Evolutionary conservation across 2,888 invertebrate species (phyloP).

Genomic region (Ditula angustiorana): DNA sequence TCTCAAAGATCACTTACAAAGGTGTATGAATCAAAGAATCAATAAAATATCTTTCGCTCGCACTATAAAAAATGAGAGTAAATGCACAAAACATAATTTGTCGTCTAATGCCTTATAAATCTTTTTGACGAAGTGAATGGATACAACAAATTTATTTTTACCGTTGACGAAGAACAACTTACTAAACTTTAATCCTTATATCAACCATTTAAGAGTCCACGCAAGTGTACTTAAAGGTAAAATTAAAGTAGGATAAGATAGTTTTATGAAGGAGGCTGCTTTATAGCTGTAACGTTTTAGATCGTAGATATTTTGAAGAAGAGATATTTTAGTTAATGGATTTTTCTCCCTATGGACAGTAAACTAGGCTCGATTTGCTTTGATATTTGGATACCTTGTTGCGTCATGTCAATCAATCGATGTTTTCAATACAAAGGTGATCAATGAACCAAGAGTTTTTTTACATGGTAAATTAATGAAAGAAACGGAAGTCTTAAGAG

Average conservation of each 20-base stretch:
- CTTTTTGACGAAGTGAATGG: slow-evolving; percentile 59
- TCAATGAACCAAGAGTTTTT: slow-evolving; percentile 2
- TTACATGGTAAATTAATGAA: not conserved
- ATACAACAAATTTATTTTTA: not conserved
- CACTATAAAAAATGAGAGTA: slow-evolving; percentile 52
- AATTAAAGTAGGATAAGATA: slow-evolving; percentile 50
- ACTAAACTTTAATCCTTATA: not conserved
- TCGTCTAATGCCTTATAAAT: slow-evolving; percentile 65
- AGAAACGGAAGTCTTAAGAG: not conserved
- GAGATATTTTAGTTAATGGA: not conserved
- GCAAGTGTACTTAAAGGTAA: slow-evolving; percentile 7
- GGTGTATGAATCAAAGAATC: slow-evolving; percentile 47
- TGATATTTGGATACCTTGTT: not conserved
- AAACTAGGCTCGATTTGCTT: not conserved
- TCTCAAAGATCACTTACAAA: slow-evolving; percentile 45
- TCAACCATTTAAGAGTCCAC: not conserved
- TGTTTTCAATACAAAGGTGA: slow-evolving; percentile 28
- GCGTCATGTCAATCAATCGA: slow-evolving; percentile 28
- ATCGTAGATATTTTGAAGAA: slow-evolving; percentile 17
- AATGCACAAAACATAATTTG: slow-evolving; percentile 55
- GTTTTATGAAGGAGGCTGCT: slow-evolving; percentile 67
- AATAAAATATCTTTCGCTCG: slow-evolving; percentile 51
- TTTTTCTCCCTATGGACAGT: not conserved
- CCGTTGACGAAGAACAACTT: not conserved
- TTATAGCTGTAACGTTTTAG: slow-evolving; percentile 51